A percentile compares a stretch with the other conserved stretches of the same genome.
These are phyloP conservation scores for Parapristionchus giblindavisi DNA, from an alignment of 2,888 invertebrate species.

Conservation along the genomic window DNA sequence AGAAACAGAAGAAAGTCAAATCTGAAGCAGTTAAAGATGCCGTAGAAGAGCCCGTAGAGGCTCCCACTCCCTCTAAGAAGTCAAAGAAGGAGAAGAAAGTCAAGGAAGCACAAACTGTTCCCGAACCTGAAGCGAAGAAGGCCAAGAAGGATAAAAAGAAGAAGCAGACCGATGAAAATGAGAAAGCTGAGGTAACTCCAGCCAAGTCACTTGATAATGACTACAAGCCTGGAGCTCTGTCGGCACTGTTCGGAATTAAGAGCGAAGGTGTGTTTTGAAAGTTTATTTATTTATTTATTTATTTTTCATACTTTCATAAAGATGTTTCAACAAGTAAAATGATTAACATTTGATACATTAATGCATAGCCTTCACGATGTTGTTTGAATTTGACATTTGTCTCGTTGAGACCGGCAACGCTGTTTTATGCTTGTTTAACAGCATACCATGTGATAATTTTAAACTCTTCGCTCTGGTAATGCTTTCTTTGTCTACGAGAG, in stretches of 20 bases:
- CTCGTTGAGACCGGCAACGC: too few relatives aligned
- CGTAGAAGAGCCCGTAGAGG: not conserved
- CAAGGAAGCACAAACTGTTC: not conserved
- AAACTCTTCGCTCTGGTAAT: too few relatives aligned
- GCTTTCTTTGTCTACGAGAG: too few relatives aligned
- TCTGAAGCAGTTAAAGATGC: too few relatives aligned
- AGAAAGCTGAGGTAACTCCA: not conserved
- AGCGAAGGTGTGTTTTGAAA: not conserved
- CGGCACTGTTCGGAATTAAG: conserved; percentile 19
- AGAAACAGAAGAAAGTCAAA: conserved; percentile 3
- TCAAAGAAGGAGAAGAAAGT: conserved; percentile 26
- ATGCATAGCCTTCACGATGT: too few relatives aligned
- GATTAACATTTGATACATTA: too few relatives aligned
- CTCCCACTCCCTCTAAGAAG: conserved; percentile 22
- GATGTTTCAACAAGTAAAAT: too few relatives aligned
- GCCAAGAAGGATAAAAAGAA: conserved; percentile 30
- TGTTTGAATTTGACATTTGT: too few relatives aligned
- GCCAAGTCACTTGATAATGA: not conserved
- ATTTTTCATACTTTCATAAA: too few relatives aligned
- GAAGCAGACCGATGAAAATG: conserved; percentile 3
- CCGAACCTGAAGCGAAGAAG: not conserved
- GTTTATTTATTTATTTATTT: not conserved
- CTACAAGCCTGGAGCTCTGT: conserved; percentile 26
- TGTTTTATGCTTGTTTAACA: too few relatives aligned
- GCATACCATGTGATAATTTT: too few relatives aligned